These are phyloP conservation scores for Thamnaconus septentrionalis DNA, from an alignment of 2,113 vertebrate genomes.

Conservation along the genomic window DNA sequence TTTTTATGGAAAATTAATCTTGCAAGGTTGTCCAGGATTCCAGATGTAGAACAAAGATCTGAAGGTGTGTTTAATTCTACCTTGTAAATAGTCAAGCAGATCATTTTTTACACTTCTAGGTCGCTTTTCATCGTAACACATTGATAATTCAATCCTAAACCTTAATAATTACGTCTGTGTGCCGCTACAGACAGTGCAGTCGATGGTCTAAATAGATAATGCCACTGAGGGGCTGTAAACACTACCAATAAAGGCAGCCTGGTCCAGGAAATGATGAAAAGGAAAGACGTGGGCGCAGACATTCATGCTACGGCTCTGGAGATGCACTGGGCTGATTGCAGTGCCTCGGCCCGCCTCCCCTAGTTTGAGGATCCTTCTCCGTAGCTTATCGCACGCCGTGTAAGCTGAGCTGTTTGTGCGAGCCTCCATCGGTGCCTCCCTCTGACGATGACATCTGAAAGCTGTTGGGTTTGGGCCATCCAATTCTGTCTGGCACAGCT, in stretches of 20 bases:
- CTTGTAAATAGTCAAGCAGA: too few species aligned
- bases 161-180: conserved; percentile 15
- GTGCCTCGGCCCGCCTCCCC: conserved; percentile 10
- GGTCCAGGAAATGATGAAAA: conserved; percentile 35
- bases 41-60: too few species aligned
- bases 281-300: conserved; percentile 36
- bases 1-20: too few species aligned
- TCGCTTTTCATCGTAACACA: too few species aligned
- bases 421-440: not conserved
- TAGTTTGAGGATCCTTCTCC: conserved; percentile 14
- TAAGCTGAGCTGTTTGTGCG: conserved; percentile 29
- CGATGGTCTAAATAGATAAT: conserved; percentile 68
- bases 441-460: conserved; percentile 42
- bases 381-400: conserved; percentile 27
- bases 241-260: conserved; percentile 77
- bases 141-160: not conserved
- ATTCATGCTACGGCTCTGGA: conserved; percentile 47
- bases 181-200: conserved; percentile 21
- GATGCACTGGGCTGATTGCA: conserved; percentile 46
- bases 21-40: too few species aligned
- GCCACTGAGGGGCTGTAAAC: conserved; percentile 57
- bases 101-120: too few species aligned
- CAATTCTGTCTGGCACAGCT: conserved; percentile 59
- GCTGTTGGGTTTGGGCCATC: conserved; percentile 31
- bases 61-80: too few species aligned